Conservation (phyloP, 2,888 invertebrate species). For the Tupiocoris notatus region DNA sequence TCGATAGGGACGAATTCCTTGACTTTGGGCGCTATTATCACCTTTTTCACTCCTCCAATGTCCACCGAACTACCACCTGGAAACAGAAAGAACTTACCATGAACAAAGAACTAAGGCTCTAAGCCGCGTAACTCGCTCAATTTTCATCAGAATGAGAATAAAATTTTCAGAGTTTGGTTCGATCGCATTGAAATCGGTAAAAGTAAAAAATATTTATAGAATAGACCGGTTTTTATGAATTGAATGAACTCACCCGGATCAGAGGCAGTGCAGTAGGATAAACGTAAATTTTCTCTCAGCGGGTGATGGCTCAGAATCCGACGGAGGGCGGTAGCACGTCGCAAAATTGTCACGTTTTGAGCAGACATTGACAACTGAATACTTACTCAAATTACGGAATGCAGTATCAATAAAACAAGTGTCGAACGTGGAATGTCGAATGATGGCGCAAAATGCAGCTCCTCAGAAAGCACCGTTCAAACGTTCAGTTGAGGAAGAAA, state of each 20-base stretch:
- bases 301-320: neutral
- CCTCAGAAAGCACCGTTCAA: no score
- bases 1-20: slow-evolving; percentile 81
- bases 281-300: neutral
- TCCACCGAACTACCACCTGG: slow-evolving; percentile 57
- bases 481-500: no score
- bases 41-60: slow-evolving; percentile 72
- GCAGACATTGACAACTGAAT: no score
- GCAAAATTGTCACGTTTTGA: slow-evolving; percentile 4
- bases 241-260: neutral
- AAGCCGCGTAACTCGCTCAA: no score
- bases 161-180: neutral
- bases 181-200: neutral
- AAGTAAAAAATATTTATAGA: neutral
- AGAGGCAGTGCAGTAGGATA: slow-evolving; percentile 8
- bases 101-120: no score
- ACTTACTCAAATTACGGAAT: no score
- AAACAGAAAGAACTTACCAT: no score
- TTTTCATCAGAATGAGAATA: neutral
- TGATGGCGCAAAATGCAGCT: no score
- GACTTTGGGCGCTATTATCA: slow-evolving; percentile 62
- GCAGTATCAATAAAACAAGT: no score
- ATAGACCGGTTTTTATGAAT: neutral
- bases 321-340: slow-evolving; percentile 10
- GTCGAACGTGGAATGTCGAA: no score